A percentile compares a stretch with the other conserved stretches of the same genome.
Evolutionary conservation across 1,140 invertebrate species (phyloP).

Genomic region (Tetragonula clypearis): DNA sequence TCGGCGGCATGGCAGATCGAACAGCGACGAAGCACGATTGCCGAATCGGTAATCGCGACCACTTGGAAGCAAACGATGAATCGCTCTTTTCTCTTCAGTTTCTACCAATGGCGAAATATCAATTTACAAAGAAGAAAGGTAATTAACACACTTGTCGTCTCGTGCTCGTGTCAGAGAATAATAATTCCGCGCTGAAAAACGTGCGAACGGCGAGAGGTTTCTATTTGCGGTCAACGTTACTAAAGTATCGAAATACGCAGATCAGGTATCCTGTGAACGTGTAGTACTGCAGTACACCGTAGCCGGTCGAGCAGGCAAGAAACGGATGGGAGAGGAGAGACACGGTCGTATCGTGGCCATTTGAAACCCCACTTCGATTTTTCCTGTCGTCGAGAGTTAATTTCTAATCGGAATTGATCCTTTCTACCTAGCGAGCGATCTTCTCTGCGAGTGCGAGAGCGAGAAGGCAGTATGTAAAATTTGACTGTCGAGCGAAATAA

Average conservation of each 20-base stretch:
- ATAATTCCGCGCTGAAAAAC: constrained; percentile 12
- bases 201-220: constrained; percentile 48
- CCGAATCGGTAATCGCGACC: not conserved
- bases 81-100: not conserved
- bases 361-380: constrained; percentile 13
- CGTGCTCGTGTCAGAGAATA: constrained; percentile 4
- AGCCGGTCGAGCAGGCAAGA: constrained; percentile 71
- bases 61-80: not conserved
- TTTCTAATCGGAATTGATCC: not conserved
- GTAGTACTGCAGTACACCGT: constrained; percentile 56
- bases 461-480: not conserved
- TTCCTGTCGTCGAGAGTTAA: no score
- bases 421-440: not conserved
- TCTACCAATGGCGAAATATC: not conserved
- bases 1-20: not conserved
- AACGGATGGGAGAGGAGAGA: constrained; percentile 65
- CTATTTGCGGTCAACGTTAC: constrained; percentile 63
- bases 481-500: not conserved
- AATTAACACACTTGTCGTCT: not conserved
- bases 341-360: constrained; percentile 57
- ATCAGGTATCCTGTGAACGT: constrained; percentile 64
- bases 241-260: constrained; percentile 69
- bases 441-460: no score
- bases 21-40: not conserved
- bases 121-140: no score